phyloP scores from a whole-genome alignment of 2,113 vertebrate genomes.

The Sylvietta virens region DNA sequence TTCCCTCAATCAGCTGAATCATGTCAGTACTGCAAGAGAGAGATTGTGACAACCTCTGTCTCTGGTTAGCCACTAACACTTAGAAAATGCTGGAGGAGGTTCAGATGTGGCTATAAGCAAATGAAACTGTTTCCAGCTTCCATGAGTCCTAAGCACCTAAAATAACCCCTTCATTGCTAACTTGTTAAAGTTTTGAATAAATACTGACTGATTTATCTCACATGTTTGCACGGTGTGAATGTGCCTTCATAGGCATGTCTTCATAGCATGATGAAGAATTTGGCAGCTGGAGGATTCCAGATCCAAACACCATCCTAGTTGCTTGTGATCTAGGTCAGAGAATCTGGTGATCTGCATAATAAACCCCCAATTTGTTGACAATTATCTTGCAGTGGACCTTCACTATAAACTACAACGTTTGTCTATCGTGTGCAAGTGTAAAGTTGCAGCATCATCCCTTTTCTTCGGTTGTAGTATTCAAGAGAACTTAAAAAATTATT shows the following conservation, averaged over 20 bases:
- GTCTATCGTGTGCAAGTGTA: neutral
- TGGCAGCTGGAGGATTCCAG: neutral
- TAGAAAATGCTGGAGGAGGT: neutral
- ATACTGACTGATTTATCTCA: neutral
- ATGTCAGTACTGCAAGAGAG: neutral
- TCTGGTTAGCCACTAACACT: neutral
- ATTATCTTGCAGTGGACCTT: neutral
- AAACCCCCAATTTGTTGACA: neutral
- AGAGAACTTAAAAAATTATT: neutral
- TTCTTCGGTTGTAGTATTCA: neutral
- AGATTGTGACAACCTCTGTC: neutral
- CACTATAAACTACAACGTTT: neutral
- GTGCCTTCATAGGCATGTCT: neutral
- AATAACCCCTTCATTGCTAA: neutral
- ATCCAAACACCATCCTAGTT: neutral
- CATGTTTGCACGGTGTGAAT: neutral
- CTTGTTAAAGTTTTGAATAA: neutral
- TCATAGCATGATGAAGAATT: neutral
- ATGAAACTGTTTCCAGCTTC: neutral
- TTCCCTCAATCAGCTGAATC: neutral
- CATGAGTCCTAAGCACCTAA: neutral
- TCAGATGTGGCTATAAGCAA: neutral
- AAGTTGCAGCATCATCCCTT: neutral
- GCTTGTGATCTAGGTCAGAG: neutral
- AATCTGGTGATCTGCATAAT: neutral